phyloP scores from a whole-genome alignment of 2,113 vertebrate species.

The Procapra przewalskii region DNA sequence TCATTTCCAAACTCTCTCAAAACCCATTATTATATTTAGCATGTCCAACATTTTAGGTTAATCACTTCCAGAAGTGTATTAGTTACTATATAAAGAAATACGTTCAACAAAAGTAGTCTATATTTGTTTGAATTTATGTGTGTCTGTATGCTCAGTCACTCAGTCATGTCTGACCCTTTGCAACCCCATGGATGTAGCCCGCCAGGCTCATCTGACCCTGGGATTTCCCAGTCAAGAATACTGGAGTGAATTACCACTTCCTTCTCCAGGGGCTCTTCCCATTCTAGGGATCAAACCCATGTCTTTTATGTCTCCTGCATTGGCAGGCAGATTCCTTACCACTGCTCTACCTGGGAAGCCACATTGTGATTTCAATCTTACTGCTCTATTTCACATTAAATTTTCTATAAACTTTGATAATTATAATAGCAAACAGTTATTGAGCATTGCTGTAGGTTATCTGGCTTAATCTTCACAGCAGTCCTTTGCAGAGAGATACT shows the following conservation, averaged over 20 bases:
- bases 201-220: not conserved
- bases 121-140: not conserved
- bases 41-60: not conserved
- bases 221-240: not conserved
- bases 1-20: not conserved
- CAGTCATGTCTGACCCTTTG: not conserved
- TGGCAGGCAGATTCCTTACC: not conserved
- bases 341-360: not conserved
- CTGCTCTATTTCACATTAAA: not conserved
- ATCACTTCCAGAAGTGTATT: not conserved
- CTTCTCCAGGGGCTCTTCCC: not conserved
- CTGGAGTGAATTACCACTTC: not conserved
- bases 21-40: not conserved
- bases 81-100: not conserved
- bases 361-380: not conserved
- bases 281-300: not conserved
- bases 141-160: not conserved
- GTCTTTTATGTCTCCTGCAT: not conserved
- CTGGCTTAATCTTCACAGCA: not conserved
- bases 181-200: not conserved
- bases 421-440: not conserved
- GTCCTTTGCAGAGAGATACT: not conserved
- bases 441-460: not conserved
- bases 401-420: conserved; percentile 28
- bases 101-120: not conserved